Base-by-base conservation (phyloP, 2,888 invertebrate genomes). In the Adineta ricciae region DNA sequence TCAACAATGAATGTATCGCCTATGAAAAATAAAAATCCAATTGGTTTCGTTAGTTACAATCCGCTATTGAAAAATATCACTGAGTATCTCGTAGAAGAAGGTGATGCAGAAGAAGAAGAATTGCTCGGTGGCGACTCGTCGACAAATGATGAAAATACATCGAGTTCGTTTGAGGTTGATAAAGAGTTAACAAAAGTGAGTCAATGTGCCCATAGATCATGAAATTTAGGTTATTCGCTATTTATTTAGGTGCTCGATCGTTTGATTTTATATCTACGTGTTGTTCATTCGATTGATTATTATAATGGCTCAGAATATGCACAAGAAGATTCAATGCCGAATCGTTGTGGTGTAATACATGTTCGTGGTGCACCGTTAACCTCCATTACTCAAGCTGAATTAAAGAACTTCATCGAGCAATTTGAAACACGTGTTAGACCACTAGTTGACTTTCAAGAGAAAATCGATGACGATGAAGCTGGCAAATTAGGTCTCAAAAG, bases 301-400 rank as follows among this genome's bases (percentile, higher is more conserved):
- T 99, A 99, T 91, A 97, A 97, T 91, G 96, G 96, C 89, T 96
- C 96, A 89, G 98, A 99, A 89, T 99, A 99, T 91, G 96, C 97
- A 0, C 96, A 97, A 88, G 99, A 99, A 91, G 99, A 99, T 90
- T 97, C 97, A 91, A 99, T 99, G 99, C 99, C 99, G 0, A 98
- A 99, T 91, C 93, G 97, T 56, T 97, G 98, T 91, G 98, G 98
- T 21, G 96, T 99, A 88, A 95, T 99, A 93, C 99, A 99, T 89
- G 96, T 96, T 0, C 93, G 99, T 27, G 83, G 46, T 38, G 21
- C 64, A 16, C 93, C 16, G 93, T 94, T 85, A 96, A 95, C 91
- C 89, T 91, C 84, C 90, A 90, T 16, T 89, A 90, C 83, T 89
- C 89, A 86, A 91, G 91, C 85, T 88, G 24, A 89, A 91, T 91